Evolutionary conservation across 2,888 invertebrate species (phyloP).

Genomic region (Graphium colonna): DNA sequence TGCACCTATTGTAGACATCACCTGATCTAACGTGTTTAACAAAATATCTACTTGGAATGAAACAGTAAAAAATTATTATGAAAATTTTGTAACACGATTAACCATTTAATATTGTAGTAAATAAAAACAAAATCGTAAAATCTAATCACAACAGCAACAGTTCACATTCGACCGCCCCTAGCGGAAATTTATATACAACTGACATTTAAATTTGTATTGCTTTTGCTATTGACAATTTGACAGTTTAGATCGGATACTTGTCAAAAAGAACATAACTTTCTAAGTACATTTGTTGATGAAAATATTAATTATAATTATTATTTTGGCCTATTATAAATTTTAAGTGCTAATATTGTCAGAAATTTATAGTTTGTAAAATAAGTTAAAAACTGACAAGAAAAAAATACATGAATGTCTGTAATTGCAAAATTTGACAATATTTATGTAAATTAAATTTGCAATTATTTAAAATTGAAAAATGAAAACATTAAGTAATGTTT

Average conservation of each 20-base stretch:
- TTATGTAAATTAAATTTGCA: too few species aligned
- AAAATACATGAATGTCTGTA: too few species aligned
- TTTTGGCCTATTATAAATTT: neutral
- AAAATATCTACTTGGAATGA: slow-evolving; percentile 29
- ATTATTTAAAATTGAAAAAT: too few species aligned
- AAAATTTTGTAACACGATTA: slow-evolving; percentile 50
- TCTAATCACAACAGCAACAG: slow-evolving; percentile 42
- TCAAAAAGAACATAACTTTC: too few species aligned
- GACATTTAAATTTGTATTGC: slow-evolving; percentile 33
- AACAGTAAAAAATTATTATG: slow-evolving; percentile 40
- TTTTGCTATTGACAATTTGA: slow-evolving; percentile 27
- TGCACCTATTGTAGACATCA: slow-evolving; percentile 62
- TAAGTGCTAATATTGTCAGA: neutral
- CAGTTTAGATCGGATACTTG: slow-evolving; percentile 15
- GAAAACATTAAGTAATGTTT: too few species aligned
- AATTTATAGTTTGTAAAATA: too few species aligned
- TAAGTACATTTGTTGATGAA: neutral
- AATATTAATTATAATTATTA: neutral
- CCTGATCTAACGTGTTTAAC: slow-evolving; percentile 50
- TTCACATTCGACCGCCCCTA: slow-evolving; percentile 47
- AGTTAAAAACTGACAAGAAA: too few species aligned
- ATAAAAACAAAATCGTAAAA: slow-evolving; percentile 70
- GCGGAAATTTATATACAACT: slow-evolving; percentile 65
- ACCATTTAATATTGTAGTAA: slow-evolving; percentile 58
- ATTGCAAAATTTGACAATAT: too few species aligned